Percentiles rank a stretch among this genome's conserved stretches.
Evolutionary conservation across 2,113 vertebrate genomes (phyloP).

Genomic region (Galbula dea): DNA sequence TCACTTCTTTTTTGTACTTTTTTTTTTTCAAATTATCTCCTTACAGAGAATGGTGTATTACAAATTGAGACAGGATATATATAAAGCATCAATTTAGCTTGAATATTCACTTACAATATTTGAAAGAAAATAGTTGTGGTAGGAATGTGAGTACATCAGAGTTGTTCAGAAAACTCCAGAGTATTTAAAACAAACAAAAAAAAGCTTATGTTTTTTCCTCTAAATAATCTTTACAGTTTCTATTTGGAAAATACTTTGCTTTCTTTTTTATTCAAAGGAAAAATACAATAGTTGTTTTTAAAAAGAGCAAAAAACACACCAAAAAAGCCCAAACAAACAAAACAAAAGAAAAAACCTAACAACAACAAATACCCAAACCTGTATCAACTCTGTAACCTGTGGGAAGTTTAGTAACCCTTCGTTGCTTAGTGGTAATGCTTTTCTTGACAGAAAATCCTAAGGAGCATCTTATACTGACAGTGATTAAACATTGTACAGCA

Average conservation of each 20-base stretch:
- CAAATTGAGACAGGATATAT: conserved; percentile 65
- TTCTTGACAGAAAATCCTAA: background rate
- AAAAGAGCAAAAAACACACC: background rate
- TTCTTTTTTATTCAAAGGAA: conserved; percentile 25
- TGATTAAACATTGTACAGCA: background rate
- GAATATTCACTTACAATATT: conserved; percentile 65
- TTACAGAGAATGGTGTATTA: conserved; percentile 60
- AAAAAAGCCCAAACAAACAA: background rate
- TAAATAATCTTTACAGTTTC: conserved; percentile 38
- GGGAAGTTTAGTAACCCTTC: background rate
- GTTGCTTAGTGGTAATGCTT: background rate
- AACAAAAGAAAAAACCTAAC: background rate
- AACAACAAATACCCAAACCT: background rate
- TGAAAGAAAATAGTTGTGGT: conserved; percentile 48
- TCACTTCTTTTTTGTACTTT: conserved; percentile 34
- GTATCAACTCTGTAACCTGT: background rate
- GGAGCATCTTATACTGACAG: background rate
- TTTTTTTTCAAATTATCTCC: conserved; percentile 64
- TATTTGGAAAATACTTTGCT: conserved; percentile 58
- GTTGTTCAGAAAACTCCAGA: conserved; percentile 65
- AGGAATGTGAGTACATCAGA: conserved; percentile 38
- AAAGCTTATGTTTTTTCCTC: conserved; percentile 2
- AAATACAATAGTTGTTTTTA: background rate
- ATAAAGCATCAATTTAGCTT: conserved; percentile 73
- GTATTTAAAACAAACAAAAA: conserved; percentile 22